Base-by-base conservation (phyloP, 1,140 invertebrate genomes). In the Saccostrea echinata region DNA sequence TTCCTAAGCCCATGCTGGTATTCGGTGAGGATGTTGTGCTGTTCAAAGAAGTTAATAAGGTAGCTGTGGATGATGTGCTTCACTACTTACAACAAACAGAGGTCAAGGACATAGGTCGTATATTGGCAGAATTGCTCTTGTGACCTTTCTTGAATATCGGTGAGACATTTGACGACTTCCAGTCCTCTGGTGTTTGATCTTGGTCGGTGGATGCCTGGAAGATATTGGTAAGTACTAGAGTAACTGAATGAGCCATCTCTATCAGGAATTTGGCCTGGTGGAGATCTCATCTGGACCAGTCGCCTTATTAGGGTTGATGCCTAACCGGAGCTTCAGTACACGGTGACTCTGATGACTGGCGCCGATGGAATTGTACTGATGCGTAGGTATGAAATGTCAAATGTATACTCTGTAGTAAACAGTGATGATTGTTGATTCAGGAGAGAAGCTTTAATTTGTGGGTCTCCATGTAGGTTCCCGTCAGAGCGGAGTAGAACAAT, bases 211-310 rank as follows among this genome's bases (percentile, higher is more conserved):
- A 81, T 33, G 76, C 68, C 76, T 85, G 88, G 76, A 88, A 88
- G n/a, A 88, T 86, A 30, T 53, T 43, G n/a, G 83, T 84, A 11
- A 88, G 61, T 33, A 61, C n/a, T 16, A 18, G 27, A 68, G 87
- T 80, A 21, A 85, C 55, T 43, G 64, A 6, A 18, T 64, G 9
- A 55, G 83, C 82, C 83, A 88, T 84, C 55, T 80, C 55, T 64
- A 53, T 84, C 68, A 76, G 35, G 64, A 88, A 88, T 33, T 30
- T n/a, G n/a, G n/a, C n/a, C n/a, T 33, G 21, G 87, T 43, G 6
- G 83, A 88, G n/a, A 88, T 85, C 64, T 76, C 82, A 81, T 88
- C 87, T 33, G 52, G 87, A 24, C 87, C 83, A 85, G 53, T 88
- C n/a, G n/a, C n/a, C n/a, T n/a, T n/a, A n/a, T n/a, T n/a, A n/a